Percentiles rank a stretch among this genome's conserved stretches.
These are phyloP conservation scores for Conistra vaccinii DNA, from an alignment of 2,888 invertebrate genomes.

Conservation along the genomic window DNA sequence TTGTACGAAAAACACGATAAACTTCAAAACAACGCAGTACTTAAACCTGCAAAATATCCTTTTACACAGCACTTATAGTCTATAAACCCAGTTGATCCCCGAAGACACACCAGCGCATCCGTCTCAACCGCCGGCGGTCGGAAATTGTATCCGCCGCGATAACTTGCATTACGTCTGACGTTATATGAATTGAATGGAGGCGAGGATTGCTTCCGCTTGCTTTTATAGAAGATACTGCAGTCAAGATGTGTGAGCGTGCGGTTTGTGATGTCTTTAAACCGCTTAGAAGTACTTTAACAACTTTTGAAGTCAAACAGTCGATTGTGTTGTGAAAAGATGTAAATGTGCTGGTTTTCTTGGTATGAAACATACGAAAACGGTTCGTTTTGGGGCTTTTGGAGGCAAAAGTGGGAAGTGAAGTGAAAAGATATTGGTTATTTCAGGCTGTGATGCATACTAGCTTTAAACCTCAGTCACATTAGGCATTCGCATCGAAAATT, in stretches of 20 bases:
- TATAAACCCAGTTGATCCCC: background rate
- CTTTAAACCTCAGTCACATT: no score
- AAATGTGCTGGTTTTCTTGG: background rate
- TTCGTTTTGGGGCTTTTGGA: no score
- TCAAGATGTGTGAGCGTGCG: constrained; percentile 2
- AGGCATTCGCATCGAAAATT: no score
- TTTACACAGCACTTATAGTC: background rate
- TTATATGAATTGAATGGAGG: constrained; percentile 3
- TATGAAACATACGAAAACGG: no score
- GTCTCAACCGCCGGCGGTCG: constrained; percentile 20
- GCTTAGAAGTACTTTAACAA: background rate
- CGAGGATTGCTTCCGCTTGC: constrained; percentile 26
- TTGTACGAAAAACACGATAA: background rate
- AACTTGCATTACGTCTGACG: constrained; percentile 15
- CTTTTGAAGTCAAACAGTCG: background rate
- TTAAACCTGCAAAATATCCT: constrained; percentile 14
- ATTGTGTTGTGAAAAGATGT: background rate
- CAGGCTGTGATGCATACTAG: no score
- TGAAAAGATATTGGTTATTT: no score
- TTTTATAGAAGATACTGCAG: constrained; percentile 11
- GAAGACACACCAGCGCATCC: constrained; percentile 28
- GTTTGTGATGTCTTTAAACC: background rate
- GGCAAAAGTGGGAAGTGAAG: background rate
- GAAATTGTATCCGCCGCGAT: constrained; percentile 49
- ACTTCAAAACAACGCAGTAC: constrained; percentile 1